phyloP scores from a whole-genome alignment of 2,113 vertebrate genomes.

The Hypomesus transpacificus region DNA sequence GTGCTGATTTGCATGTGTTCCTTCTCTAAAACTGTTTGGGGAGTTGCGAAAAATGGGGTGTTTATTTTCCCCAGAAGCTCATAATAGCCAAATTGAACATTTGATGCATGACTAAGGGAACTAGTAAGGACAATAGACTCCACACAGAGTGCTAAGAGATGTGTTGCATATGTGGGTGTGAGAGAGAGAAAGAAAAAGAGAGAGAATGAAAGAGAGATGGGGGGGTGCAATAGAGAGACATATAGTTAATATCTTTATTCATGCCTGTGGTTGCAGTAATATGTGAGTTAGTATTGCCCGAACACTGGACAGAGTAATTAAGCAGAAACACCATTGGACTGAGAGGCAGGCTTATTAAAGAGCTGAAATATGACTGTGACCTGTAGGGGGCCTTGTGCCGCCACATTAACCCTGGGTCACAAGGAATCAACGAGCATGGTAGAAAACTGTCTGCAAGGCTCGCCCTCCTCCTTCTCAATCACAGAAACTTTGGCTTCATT shows the following conservation, averaged over 20 bases:
- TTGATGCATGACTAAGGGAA: neutral
- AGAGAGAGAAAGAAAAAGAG: neutral
- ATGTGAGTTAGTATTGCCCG: conserved; percentile 14
- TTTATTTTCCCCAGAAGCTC: conserved; percentile 48
- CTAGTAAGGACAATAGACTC: too few species aligned
- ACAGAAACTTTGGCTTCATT: neutral
- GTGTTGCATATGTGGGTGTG: neutral
- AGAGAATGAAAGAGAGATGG: neutral
- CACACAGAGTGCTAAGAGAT: too few species aligned
- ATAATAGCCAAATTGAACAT: conserved; percentile 7
- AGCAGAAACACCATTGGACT: conserved; percentile 12
- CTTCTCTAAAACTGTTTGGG: conserved; percentile 43
- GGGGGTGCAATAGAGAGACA: neutral
- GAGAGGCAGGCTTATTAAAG: conserved; percentile 39
- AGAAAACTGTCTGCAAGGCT: conserved; percentile 3
- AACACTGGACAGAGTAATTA: conserved; percentile 41
- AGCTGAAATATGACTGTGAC: conserved; percentile 41
- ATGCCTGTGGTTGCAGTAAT: neutral
- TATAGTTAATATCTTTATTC: neutral
- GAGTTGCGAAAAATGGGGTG: conserved; percentile 58
- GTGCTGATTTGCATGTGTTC: conserved; percentile 42
- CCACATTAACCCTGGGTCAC: conserved; percentile 65
- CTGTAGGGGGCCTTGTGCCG: conserved; percentile 53
- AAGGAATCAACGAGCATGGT: conserved; percentile 42
- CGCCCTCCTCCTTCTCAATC: too few species aligned